Base-by-base conservation (phyloP, 2,888 invertebrate genomes). In the Pilophorus perplexus region DNA sequence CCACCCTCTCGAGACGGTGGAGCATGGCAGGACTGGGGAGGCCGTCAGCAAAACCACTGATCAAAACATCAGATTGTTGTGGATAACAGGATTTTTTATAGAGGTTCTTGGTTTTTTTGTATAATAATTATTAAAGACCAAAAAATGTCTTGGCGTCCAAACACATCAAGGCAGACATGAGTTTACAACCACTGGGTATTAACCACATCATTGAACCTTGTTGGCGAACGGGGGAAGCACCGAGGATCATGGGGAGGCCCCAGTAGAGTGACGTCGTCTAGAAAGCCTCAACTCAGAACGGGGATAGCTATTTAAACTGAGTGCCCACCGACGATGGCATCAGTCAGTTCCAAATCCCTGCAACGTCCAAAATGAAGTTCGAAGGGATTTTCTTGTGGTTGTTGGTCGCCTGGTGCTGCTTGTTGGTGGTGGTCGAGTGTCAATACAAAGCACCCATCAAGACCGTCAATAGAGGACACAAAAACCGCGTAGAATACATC, bases 401-500 rank as follows among this genome's bases (percentile, higher is more conserved):
- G n/a, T 22, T 14, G 46, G 12, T 46, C 1, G 46, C 14, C 12
- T 46, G 22, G 44, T 20, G 44, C n/a, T 44, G 6, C 23, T 46
- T 22, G 22, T 1, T 25, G 46, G 6, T 46, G 25, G 23, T 22
- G 12, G 46, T 46, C 5, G 46, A 46, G 16, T 27, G 28, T 27
- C 52, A 40, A 22, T n/a, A n/a, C n/a, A 22, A 62, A 46, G 28
- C 46, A 1, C 60, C 60, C 1, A 62, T 62, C n/a, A 27, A 46
- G 25, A 28, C 22, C 1, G 33, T 20, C 23, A 28, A 25, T 25
- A 20, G 64, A 37, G 64, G 64, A 12, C 25, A 64, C 23, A 12
- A 52, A 20, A 40, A 64, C 27, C 16, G 60, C 4, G 50, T 64
- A 4, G 50, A 64, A 27, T 64, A 46, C 64, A 64, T 64, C 64